Percentiles rank a stretch among this genome's conserved stretches.
Evolutionary conservation across 1,140 invertebrate genomes (phyloP).

Genomic region (Brachionus sp.): DNA sequence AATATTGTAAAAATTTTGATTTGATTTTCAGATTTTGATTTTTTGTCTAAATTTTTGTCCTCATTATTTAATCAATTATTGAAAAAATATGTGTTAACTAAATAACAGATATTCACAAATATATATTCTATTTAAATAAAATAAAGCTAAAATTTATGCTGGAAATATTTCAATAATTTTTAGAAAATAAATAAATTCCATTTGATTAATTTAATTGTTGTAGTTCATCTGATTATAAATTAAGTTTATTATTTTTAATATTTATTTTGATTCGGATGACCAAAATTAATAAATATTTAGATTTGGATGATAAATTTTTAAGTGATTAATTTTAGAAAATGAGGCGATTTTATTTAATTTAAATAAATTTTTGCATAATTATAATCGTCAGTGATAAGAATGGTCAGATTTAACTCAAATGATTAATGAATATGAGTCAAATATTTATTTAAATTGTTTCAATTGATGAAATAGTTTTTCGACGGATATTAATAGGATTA

Average conservation of each 20-base stretch:
- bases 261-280: not conserved
- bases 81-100: too few species aligned
- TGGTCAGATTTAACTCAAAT: not conserved
- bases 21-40: too few species aligned
- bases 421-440: slow-evolving; percentile 25
- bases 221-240: not conserved
- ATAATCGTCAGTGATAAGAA: not conserved
- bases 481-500: slow-evolving; percentile 20
- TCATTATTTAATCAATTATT: too few species aligned
- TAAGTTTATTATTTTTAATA: not conserved
- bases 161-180: too few species aligned
- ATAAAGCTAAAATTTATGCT: too few species aligned
- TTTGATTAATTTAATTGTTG: not conserved
- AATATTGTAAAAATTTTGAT: too few species aligned
- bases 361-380: not conserved
- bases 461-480: slow-evolving; percentile 30
- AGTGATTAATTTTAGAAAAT: not conserved
- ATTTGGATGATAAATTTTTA: not conserved
- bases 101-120: too few species aligned
- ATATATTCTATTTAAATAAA: too few species aligned
- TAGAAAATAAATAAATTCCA: not conserved
- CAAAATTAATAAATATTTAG: slow-evolving; percentile 1
- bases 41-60: too few species aligned
- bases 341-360: not conserved
- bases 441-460: slow-evolving; percentile 13